Conservation (phyloP, 2,888 invertebrate genomes). For the Spilarctia lutea region DNA sequence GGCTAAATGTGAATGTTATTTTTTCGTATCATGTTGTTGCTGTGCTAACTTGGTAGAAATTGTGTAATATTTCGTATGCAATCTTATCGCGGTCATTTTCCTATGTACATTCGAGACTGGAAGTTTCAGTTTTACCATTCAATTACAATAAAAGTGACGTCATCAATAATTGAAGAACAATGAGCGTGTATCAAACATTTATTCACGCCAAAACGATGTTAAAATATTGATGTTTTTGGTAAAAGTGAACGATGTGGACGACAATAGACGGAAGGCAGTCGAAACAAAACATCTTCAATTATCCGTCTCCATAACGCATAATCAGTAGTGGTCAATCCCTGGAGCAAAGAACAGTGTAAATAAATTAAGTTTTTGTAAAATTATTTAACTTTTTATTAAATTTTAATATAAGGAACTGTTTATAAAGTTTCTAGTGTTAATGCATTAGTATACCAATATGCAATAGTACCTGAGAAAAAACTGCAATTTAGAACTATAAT, state of each 20-base stretch:
- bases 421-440: background rate
- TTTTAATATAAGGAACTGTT: background rate
- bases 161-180: conserved; percentile 37
- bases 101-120: background rate
- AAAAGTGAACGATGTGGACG: conserved; percentile 27
- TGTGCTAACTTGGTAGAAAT: background rate
- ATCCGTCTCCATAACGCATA: conserved; percentile 12
- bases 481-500: background rate
- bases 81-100: conserved; percentile 1
- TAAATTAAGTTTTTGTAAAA: conserved; percentile 7
- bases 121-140: conserved; percentile 9
- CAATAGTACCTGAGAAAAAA: background rate
- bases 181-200: conserved; percentile 24
- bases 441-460: background rate
- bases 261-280: conserved; percentile 59
- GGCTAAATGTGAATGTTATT: background rate
- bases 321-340: conserved; percentile 7
- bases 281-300: conserved; percentile 38
- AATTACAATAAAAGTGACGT: conserved; percentile 20
- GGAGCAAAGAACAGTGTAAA: conserved; percentile 21
- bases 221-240: conserved; percentile 39
- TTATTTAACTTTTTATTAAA: conserved; percentile 1
- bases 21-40: background rate
- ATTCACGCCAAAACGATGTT: conserved; percentile 26
- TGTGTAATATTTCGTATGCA: background rate